Evolutionary conservation across 2,797 vertebrate species (phyloP).

Genomic region (Gouania willdenowi): DNA sequence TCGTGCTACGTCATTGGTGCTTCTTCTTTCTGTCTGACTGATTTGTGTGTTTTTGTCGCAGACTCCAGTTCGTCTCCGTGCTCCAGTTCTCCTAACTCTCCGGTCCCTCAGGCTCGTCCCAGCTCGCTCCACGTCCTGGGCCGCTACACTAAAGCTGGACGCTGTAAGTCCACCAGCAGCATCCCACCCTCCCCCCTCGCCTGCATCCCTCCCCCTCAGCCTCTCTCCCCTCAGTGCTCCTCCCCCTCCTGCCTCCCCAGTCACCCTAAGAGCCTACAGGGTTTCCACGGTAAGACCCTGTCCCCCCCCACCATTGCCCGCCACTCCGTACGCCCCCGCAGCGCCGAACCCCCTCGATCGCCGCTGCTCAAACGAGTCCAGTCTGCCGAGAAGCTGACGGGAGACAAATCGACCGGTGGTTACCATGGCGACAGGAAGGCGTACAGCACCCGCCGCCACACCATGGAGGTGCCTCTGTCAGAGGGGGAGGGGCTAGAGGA

Average conservation of each 20-base stretch:
- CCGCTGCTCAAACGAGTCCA: slow-evolving; percentile 72
- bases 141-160: slow-evolving; percentile 83
- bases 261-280: slow-evolving; percentile 66
- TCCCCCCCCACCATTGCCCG: slow-evolving; percentile 81
- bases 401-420: slow-evolving; percentile 53
- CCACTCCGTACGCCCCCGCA: slow-evolving; percentile 77
- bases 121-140: slow-evolving; percentile 88
- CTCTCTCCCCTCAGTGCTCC: slow-evolving; percentile 82
- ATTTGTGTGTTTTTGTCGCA: slow-evolving; percentile 30
- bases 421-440: slow-evolving; percentile 70
- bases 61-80: slow-evolving; percentile 84
- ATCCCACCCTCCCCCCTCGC: slow-evolving; percentile 90
- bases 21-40: background rate
- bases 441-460: slow-evolving; percentile 71
- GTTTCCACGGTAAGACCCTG: slow-evolving; percentile 81
- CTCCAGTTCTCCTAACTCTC: slow-evolving; percentile 89
- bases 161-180: slow-evolving; percentile 91
- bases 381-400: slow-evolving; percentile 71
- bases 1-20: background rate
- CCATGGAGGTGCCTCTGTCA: slow-evolving; percentile 68
- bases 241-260: slow-evolving; percentile 78
- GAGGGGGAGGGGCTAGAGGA: slow-evolving; percentile 63
- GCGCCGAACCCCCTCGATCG: slow-evolving; percentile 66
- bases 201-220: slow-evolving; percentile 80
- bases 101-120: slow-evolving; percentile 84